Conservation (phyloP, 2,113 vertebrate genomes). For the Oncorhynchus keta region DNA sequence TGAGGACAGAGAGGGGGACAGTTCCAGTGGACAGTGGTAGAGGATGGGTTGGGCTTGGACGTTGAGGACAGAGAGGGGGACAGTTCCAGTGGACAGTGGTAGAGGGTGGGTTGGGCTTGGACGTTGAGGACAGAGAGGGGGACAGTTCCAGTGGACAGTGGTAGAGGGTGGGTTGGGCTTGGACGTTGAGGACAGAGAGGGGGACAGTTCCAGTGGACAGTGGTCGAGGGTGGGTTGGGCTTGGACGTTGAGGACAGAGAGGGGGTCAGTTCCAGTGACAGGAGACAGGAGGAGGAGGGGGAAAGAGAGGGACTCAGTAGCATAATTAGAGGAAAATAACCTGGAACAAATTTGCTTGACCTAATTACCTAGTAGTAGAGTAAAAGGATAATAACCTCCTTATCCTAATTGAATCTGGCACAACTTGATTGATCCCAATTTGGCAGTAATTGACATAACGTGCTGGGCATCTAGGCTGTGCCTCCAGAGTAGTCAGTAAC, state of each 20-base stretch:
- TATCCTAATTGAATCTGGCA: conserved; percentile 31
- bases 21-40: too few species aligned
- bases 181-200: too few species aligned
- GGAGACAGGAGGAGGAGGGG: not conserved
- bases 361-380: conserved; percentile 46
- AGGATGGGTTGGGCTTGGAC: too few species aligned
- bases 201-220: too few species aligned
- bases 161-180: too few species aligned
- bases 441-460: conserved; percentile 33
- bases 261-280: not conserved
- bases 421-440: conserved; percentile 30
- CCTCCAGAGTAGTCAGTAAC: conserved; percentile 34
- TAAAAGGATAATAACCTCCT: conserved; percentile 41
- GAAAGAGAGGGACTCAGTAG: conserved; percentile 4
- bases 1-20: too few species aligned
- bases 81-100: too few species aligned
- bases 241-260: not conserved
- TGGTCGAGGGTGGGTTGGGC: too few species aligned
- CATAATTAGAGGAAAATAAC: conserved; percentile 53
- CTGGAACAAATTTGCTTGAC: conserved; percentile 43
- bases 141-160: too few species aligned
- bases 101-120: too few species aligned
- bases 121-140: too few species aligned
- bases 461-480: conserved; percentile 46
- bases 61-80: too few species aligned